phyloP scores from a whole-genome alignment of 2,797 vertebrate genomes.

The Schizopygopsis malacanthus region DNA sequence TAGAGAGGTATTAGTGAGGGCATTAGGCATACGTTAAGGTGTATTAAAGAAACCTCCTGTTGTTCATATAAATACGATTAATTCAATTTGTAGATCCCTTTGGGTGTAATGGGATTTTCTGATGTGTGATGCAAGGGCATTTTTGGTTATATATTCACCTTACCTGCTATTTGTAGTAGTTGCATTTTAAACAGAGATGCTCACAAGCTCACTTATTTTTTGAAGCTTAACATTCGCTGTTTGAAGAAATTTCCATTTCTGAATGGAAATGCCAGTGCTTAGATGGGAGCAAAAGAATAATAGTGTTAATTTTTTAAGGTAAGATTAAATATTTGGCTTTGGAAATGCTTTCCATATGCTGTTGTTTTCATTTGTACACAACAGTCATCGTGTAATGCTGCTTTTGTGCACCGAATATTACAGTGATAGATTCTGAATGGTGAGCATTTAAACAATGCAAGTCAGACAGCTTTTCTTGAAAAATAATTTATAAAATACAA shows the following conservation, averaged over 20 bases:
- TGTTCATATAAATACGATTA: slow-evolving; percentile 87
- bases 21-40: slow-evolving; percentile 87
- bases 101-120: slow-evolving; percentile 88
- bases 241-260: background rate
- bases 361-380: background rate
- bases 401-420: background rate
- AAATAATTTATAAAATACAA: background rate
- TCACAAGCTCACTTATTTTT: background rate
- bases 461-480: background rate
- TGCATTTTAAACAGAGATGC: slow-evolving; percentile 6
- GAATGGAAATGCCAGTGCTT: background rate
- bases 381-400: background rate
- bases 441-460: slow-evolving; percentile 11
- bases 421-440: background rate
- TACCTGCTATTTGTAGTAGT: background rate
- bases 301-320: background rate
- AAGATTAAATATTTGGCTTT: background rate
- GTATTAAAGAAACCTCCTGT: slow-evolving; percentile 87
- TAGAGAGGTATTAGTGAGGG: slow-evolving; percentile 77
- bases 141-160: slow-evolving; percentile 15
- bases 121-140: slow-evolving; percentile 56
- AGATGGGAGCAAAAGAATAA: background rate
- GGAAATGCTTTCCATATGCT: background rate
- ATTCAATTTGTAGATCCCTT: slow-evolving; percentile 92
- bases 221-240: background rate